Evolutionary conservation across 64 coral and sea anemone genomes (phyloP).

Genomic region (Pocillopora verrucosa): DNA sequence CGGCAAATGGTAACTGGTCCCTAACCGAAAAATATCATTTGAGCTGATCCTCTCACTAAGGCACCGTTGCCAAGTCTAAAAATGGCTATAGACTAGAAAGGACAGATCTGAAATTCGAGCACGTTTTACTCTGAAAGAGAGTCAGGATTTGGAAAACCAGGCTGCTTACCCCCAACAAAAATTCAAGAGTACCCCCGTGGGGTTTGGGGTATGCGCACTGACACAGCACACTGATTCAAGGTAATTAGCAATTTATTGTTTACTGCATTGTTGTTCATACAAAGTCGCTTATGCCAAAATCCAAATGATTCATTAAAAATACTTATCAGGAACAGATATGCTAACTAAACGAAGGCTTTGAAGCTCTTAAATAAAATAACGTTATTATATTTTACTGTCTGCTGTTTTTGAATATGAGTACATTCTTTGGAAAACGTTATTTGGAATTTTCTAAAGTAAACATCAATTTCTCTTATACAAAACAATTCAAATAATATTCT

Average conservation of each 20-base stretch:
- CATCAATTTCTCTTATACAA: neutral
- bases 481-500: neutral
- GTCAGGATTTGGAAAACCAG: too few relatives aligned
- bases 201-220: too few relatives aligned
- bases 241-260: neutral
- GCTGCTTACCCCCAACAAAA: too few relatives aligned
- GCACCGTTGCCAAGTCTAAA: too few relatives aligned
- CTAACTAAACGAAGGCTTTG: constrained; percentile 25
- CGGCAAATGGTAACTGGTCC: too few relatives aligned
- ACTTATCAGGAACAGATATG: neutral
- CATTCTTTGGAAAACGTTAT: constrained; percentile 1
- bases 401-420: neutral
- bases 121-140: too few relatives aligned
- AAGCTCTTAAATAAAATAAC: constrained; percentile 42
- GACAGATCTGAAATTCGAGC: too few relatives aligned
- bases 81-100: too few relatives aligned
- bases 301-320: constrained; percentile 30
- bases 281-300: neutral
- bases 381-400: constrained; percentile 7
- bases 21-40: too few relatives aligned
- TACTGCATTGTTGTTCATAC: constrained; percentile 23
- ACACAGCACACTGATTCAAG: neutral
- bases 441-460: neutral
- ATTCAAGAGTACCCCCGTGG: too few relatives aligned
- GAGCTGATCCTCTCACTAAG: too few relatives aligned